Base-by-base conservation (phyloP, 2,797 vertebrate species). In the Argya squamiceps region DNA sequence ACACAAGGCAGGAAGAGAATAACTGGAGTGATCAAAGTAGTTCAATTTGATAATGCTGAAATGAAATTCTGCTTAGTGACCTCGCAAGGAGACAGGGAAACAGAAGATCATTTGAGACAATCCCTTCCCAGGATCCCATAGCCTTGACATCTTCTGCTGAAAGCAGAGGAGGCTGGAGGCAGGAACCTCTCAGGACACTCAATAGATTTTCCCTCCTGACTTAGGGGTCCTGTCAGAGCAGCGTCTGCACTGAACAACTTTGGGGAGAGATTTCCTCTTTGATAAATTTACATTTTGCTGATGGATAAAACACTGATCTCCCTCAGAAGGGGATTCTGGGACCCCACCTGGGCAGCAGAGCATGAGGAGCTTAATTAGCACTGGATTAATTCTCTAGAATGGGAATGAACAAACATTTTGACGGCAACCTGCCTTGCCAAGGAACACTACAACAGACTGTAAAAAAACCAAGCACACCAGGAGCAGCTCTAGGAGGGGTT, bases 1-100 rank as follows among this genome's bases (percentile, higher is more conserved):
- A 74, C 68, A 77, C 52, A 64, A 68, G 44, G 52, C 75, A 91
- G 56, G 64, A 89, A 80, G 79, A 64, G 90, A 91, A 88, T 83
- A 93, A 87, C 93, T 49, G 56, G 77, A 87, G 60, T 21, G 53
- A 89, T 89, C 89, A 64, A 71, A 91, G 56, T 32, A 74, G 63
- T 71, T 85, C 87, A 78, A 53, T 88, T 77, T 89, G 87, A 88
- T 92, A 91, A 88, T 22, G 34, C 30, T 71, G 87, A 74, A 88
- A 88, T 84, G 63, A 83, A 91, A 95, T 88, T 83, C 78, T 88
- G 44, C 56, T 67, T 32, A 50, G 75, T 85, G 84, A 80, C 89
- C 70, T 92, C 2, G 0, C 64, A 89, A 94, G 87, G 64, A 96
- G 71, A 87, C 82, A 67, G 53, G 76, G 75, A 88, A 93, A 92